phyloP scores from a whole-genome alignment of 2,888 invertebrate species.

The Apotomis betuletana region DNA sequence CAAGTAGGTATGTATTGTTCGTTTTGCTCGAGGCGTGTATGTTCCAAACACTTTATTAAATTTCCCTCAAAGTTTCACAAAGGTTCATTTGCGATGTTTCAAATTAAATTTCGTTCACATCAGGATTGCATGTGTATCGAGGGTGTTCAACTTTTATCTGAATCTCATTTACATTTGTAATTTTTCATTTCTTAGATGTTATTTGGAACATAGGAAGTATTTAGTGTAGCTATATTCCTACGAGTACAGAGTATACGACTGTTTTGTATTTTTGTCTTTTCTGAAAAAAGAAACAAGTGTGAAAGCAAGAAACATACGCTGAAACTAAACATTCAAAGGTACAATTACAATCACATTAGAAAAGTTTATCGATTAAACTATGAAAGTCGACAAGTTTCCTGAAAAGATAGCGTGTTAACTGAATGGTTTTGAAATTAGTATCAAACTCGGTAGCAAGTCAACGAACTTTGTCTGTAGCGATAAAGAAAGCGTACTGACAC shows the following conservation, averaged over 20 bases:
- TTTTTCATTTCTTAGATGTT: too few species aligned
- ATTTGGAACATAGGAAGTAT: too few species aligned
- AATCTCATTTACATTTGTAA: not conserved
- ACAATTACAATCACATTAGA: conserved; percentile 21
- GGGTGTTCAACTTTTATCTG: not conserved
- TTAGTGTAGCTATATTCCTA: too few species aligned
- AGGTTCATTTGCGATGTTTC: conserved; percentile 26
- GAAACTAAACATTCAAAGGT: not conserved
- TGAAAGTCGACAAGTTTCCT: not conserved
- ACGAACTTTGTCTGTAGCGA: conserved; percentile 26
- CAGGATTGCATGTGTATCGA: not conserved
- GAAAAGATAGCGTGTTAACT: conserved; percentile 28
- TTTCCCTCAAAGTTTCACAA: conserved; percentile 28
- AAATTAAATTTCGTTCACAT: conserved; percentile 16
- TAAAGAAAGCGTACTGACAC: conserved; percentile 58
- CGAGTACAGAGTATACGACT: too few species aligned
- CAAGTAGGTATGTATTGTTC: conserved; percentile 7
- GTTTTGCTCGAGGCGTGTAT: not conserved
- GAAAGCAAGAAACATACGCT: not conserved
- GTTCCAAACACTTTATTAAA: conserved; percentile 23
- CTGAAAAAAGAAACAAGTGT: too few species aligned
- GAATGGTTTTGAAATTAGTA: conserved; percentile 22
- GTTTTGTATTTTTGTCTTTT: too few species aligned
- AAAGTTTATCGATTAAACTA: conserved; percentile 17
- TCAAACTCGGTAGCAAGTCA: conserved; percentile 31